Base-by-base conservation (phyloP, 2,888 invertebrate genomes). In the Norana najaformis region DNA sequence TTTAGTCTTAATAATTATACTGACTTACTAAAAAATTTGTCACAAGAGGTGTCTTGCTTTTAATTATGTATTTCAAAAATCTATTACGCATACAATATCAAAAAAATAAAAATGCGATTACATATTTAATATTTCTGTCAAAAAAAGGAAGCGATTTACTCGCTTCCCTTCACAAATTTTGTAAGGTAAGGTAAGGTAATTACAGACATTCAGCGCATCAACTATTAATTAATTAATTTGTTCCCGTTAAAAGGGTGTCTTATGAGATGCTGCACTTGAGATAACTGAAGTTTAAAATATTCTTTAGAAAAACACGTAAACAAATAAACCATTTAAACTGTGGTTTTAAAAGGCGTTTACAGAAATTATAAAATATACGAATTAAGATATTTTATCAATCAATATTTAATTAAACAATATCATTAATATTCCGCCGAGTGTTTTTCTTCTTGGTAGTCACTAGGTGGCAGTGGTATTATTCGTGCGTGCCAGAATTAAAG, bases 381-480 rank as follows among this genome's bases (percentile, higher is more conserved):
- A 69, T n/a, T n/a, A n/a, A 69, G n/a, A 69, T 69, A 69, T n/a
- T 69, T 69, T n/a, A 69, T 69, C n/a, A 69, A 69, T 69, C n/a
- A n/a, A 69, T 69, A 69, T n/a, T 30, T n/a, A 69, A n/a, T 69
- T 6, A 69, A 69, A 16, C 69, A n/a, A 4, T n/a, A n/a, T n/a
- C n/a, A 69, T 69, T n/a, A 13, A 69, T n/a, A 69, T 16, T 11
- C 18, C 41, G 30, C 11, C 30, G 23, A 4, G 3, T n/a, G 69
- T n/a, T 6, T 69, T 0, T n/a, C 30, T n/a, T 69, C n/a, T 0
- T n/a, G 1, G 69, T 69, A 69, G 3, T 69, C 69, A n/a, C 69
- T 69, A n/a, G 69, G 69, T 69, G 69, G 69, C n/a, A n/a, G n/a
- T 69, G n/a, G 69, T 69, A 18, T n/a, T n/a, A n/a, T n/a, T n/a